Conservation (phyloP, 2,888 invertebrate genomes). For the Acanthosepion lycidas region DNA sequence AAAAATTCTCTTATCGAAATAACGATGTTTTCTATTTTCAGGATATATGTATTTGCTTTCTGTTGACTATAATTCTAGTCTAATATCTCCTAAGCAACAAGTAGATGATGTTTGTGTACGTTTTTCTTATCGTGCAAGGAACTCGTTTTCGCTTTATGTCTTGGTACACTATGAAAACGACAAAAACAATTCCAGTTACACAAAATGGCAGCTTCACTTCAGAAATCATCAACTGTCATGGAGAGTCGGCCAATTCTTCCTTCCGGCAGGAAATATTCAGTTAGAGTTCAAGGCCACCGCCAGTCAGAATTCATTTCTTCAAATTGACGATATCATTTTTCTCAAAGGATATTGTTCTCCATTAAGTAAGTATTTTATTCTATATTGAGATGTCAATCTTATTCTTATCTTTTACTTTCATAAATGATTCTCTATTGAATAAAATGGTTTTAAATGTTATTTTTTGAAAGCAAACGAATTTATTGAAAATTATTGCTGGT, state of each 20-base stretch:
- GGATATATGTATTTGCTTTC: background rate
- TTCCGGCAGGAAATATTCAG: background rate
- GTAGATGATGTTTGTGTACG: background rate
- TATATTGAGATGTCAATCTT: background rate
- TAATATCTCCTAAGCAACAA: background rate
- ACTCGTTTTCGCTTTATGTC: background rate
- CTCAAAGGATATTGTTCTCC: background rate
- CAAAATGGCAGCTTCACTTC: constrained; percentile 9
- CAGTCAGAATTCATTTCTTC: background rate
- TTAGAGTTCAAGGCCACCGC: background rate
- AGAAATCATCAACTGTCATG: background rate
- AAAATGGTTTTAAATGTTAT: no score
- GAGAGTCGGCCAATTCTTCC: background rate
- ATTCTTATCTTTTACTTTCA: background rate
- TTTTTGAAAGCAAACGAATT: no score
- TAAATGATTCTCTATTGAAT: no score
- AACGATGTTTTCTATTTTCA: background rate
- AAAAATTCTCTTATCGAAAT: no score
- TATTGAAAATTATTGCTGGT: no score
- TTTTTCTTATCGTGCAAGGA: background rate
- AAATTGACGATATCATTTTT: background rate
- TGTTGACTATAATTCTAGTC: background rate
- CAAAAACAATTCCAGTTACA: background rate
- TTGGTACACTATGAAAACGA: background rate
- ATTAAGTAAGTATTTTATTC: background rate